A percentile compares a stretch with the other conserved stretches of the same genome.
These are phyloP conservation scores for Drosophila tanythrix DNA, from an alignment of 2,888 invertebrate species.

Conservation along the genomic window DNA sequence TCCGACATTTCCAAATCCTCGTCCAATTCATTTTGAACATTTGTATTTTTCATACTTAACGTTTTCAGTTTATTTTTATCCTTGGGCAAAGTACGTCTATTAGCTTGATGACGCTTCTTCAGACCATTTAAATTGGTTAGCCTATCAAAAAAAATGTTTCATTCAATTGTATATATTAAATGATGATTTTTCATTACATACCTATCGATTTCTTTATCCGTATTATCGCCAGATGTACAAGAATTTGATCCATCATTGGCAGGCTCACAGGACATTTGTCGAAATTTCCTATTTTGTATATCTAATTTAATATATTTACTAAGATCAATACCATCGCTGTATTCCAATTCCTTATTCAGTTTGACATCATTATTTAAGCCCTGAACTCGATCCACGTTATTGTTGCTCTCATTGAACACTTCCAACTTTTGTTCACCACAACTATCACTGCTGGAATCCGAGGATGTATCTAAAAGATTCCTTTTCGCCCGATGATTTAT, in stretches of 20 bases:
- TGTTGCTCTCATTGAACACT: background rate
- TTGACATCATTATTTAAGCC: background rate
- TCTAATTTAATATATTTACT: slow-evolving; percentile 73
- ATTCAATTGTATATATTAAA: background rate
- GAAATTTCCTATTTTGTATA: slow-evolving; percentile 56
- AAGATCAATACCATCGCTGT: slow-evolving; percentile 73
- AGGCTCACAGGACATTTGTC: slow-evolving; percentile 55
- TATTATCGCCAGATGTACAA: slow-evolving; percentile 61
- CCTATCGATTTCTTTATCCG: slow-evolving; percentile 83
- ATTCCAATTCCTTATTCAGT: slow-evolving; percentile 43
- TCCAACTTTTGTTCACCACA: background rate
- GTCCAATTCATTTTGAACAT: slow-evolving; percentile 43
- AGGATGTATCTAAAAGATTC: slow-evolving; percentile 55
- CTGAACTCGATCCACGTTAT: background rate
- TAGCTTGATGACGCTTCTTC: slow-evolving; percentile 56
- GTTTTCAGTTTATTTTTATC: slow-evolving; percentile 51
- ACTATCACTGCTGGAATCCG: slow-evolving; percentile 38
- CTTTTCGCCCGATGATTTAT: slow-evolving; percentile 67
- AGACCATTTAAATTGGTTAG: slow-evolving; percentile 79
- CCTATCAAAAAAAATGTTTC: slow-evolving; percentile 45
- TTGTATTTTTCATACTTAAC: slow-evolving; percentile 30
- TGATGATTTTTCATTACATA: slow-evolving; percentile 29
- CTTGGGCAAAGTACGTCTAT: slow-evolving; percentile 36
- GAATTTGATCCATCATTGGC: slow-evolving; percentile 65
- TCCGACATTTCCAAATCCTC: slow-evolving; percentile 59